These are phyloP conservation scores for Boleophthalmus pectinirostris DNA, from an alignment of 2,113 vertebrate genomes.

Conservation along the genomic window DNA sequence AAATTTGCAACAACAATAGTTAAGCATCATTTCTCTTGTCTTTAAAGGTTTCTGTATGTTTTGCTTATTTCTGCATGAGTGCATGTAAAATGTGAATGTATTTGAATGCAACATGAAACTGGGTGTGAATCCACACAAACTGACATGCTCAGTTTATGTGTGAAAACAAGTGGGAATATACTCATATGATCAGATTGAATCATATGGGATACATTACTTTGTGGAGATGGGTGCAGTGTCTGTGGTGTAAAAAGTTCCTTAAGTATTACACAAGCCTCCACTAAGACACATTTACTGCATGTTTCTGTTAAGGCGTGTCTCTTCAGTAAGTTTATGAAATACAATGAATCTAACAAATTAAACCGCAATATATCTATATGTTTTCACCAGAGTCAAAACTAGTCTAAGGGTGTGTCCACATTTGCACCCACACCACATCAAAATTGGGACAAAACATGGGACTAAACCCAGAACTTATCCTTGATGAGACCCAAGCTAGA, in stretches of 20 bases:
- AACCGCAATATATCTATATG: not conserved
- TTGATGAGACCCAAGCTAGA: no score
- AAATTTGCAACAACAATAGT: not conserved
- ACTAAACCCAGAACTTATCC: no score
- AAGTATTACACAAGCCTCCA: conserved; percentile 27
- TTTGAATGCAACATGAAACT: conserved; percentile 52
- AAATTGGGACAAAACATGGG: no score
- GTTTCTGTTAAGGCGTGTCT: conserved; percentile 7
- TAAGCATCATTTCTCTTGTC: conserved; percentile 15
- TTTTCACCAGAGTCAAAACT: not conserved
- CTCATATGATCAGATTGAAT: conserved; percentile 63
- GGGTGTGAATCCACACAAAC: conserved; percentile 60
- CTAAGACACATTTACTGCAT: conserved; percentile 41
- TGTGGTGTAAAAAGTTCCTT: conserved; percentile 1
- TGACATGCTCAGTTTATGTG: conserved; percentile 53
- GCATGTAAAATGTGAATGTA: conserved; percentile 69
- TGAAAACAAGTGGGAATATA: conserved; percentile 29
- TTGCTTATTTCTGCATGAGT: conserved; percentile 65
- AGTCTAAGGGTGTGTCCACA: no score
- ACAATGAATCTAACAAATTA: not conserved
- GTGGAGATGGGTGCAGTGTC: conserved; percentile 20
- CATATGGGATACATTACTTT: conserved; percentile 52
- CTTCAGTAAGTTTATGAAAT: conserved; percentile 3
- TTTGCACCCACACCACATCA: no score
- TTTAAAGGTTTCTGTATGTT: conserved; percentile 37